Base-by-base conservation (phyloP, 2,888 invertebrate genomes). In the Pasiphila rectangulata region DNA sequence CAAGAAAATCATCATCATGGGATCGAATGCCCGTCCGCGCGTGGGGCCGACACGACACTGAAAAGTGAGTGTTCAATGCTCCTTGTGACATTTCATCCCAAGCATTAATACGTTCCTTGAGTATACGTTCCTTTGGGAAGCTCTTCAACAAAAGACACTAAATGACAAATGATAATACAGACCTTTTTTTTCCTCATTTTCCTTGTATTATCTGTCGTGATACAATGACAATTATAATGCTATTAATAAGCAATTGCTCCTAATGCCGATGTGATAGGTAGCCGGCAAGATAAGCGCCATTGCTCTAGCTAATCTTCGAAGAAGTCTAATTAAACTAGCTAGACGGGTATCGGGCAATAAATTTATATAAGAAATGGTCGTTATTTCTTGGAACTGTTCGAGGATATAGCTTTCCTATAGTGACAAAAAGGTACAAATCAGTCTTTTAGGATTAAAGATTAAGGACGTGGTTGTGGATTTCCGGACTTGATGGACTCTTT, bases 211-310 rank as follows among this genome's bases (percentile, higher is more conserved):
- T 45, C 24, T 57, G 57, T 63, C 39, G 20, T 67, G 46, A 46
- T 61, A 34, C 36, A 21, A 57, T 63, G 59, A 51, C 64, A 46
- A 79, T 83, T 79, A 82, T 69, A 72, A 70, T 60, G 29, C 57
- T 47, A 76, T 82, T 74, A 79, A 67, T 67, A 69, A 52, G 20
- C 64, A 64, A 74, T 82, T 80, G 71, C 69, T 71, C 72, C 60
- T 58, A 60, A 59, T 68, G 41, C 35, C 29, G 44, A 58, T 49
- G 49, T 60, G 53, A 42, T 46, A 51, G 37, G 45, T 46, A 16
- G 41, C 40, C 44, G 25, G 44, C 52, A 41, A 10, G 16, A 27
- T 23, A 36, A 55, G 38, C 54, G 57, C 52, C 55, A 52, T 54
- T 51, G 52, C 49, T 32, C 43, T 40, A 53, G 27, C 35, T 51